Conservation (phyloP, 2,888 invertebrate species). For the Acanthopleura granulata region DNA sequence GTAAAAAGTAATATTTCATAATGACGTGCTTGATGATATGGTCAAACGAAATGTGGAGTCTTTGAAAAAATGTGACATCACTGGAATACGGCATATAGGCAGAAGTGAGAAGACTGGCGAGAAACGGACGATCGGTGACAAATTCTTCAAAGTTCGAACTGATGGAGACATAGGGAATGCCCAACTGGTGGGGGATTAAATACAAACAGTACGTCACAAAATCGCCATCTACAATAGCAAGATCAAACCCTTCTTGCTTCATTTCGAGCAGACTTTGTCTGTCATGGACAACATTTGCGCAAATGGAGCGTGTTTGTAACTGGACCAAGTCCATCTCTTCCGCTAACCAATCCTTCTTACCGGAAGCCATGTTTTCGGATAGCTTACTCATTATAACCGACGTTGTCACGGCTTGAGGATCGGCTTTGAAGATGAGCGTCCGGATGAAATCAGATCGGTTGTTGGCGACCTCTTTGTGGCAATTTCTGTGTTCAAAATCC, state of each 20-base stretch:
- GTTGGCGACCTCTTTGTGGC: neutral
- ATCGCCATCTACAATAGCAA: conserved; percentile 26
- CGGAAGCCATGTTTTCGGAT: too few species aligned
- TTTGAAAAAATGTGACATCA: neutral
- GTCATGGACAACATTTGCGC: neutral
- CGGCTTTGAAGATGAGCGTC: too few species aligned
- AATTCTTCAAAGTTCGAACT: neutral
- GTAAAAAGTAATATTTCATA: neutral
- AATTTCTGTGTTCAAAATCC: neutral
- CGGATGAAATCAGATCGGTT: too few species aligned
- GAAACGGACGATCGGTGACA: neutral
- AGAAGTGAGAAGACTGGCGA: neutral
- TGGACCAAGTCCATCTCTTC: too few species aligned
- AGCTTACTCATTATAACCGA: too few species aligned
- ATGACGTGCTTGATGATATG: neutral
- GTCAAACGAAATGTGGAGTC: neutral
- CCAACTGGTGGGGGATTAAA: conserved; percentile 23
- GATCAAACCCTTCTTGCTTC: conserved; percentile 20
- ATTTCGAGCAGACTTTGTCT: neutral
- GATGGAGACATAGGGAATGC: conserved; percentile 25
- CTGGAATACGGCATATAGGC: neutral
- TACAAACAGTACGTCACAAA: conserved; percentile 6
- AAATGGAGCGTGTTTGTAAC: neutral
- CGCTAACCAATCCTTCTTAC: too few species aligned
- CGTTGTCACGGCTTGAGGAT: too few species aligned